Conservation (phyloP, 1,140 invertebrate species). For the Acromyrmex heyeri region DNA sequence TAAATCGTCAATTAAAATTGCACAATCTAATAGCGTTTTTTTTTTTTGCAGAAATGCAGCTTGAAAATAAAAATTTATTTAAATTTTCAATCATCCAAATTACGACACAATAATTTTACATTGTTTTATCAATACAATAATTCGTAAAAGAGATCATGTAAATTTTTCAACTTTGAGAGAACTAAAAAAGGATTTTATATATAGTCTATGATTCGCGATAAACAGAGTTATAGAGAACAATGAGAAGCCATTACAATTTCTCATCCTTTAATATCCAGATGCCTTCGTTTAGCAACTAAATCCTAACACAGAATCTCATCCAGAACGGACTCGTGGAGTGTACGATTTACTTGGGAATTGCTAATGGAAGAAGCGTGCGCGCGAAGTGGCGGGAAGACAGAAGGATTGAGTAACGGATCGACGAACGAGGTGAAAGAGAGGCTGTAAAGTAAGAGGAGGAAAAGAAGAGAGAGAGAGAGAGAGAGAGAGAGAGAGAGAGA, state of each 20-base stretch:
- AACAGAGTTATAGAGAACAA: background rate
- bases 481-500: background rate
- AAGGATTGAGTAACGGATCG: slow-evolving; percentile 63
- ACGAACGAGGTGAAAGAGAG: slow-evolving; percentile 67
- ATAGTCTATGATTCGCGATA: background rate
- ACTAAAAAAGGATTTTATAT: background rate
- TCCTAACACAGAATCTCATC: slow-evolving; percentile 24
- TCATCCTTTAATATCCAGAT: background rate
- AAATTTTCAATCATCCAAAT: slow-evolving; percentile 4
- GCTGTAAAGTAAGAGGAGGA: background rate
- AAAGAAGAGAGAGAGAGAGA: background rate
- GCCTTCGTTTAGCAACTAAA: background rate
- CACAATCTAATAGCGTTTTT: background rate
- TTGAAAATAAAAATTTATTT: background rate
- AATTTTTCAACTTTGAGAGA: background rate
- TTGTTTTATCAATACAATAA: background rate
- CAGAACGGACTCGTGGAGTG: background rate
- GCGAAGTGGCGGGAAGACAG: slow-evolving; percentile 65
- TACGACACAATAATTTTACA: background rate
- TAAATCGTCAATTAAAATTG: background rate
- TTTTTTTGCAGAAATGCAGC: background rate
- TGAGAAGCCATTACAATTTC: background rate
- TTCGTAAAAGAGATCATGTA: background rate
- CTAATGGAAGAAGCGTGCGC: slow-evolving; percentile 68
- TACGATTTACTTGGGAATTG: slow-evolving; percentile 27